phyloP scores from a whole-genome alignment of 2,113 vertebrate species.

The Crotalus viridis region DNA sequence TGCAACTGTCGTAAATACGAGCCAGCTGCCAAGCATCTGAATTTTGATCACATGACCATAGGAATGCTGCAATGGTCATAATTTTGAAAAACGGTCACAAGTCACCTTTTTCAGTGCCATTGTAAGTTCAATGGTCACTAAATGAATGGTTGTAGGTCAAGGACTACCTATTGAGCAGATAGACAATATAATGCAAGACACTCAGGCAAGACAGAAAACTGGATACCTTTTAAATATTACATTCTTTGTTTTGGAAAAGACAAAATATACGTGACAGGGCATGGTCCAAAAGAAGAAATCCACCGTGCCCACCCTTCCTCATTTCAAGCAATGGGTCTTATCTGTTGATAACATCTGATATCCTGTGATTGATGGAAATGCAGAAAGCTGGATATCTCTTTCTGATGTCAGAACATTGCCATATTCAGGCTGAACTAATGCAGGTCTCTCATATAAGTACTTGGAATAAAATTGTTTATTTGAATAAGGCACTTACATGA shows the following conservation, averaged over 20 bases:
- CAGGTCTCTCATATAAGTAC: constrained; percentile 25
- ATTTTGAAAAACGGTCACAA: neutral
- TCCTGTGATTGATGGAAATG: neutral
- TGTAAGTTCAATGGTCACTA: neutral
- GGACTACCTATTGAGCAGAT: neutral
- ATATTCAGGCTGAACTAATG: constrained; percentile 25
- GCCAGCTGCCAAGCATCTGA: neutral
- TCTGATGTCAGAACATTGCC: constrained; percentile 42
- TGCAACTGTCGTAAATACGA: neutral
- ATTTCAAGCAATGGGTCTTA: neutral
- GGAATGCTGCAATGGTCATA: neutral
- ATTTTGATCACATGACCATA: neutral
- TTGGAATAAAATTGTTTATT: constrained; percentile 45
- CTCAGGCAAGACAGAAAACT: neutral
- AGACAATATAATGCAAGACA: neutral
- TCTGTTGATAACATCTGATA: neutral
- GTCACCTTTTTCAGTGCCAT: neutral
- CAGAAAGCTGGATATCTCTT: constrained; percentile 38
- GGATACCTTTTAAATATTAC: neutral
- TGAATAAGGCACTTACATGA: constrained; percentile 25
- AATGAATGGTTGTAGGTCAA: neutral
- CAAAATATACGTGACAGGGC: neutral
- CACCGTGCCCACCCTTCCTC: neutral
- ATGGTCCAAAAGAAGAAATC: neutral
- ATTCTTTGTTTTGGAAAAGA: neutral